Evolutionary conservation across 2,888 invertebrate species (phyloP), one percentile per base, ranked within the genome.

Genomic region (Thereva nobilitata): DNA sequence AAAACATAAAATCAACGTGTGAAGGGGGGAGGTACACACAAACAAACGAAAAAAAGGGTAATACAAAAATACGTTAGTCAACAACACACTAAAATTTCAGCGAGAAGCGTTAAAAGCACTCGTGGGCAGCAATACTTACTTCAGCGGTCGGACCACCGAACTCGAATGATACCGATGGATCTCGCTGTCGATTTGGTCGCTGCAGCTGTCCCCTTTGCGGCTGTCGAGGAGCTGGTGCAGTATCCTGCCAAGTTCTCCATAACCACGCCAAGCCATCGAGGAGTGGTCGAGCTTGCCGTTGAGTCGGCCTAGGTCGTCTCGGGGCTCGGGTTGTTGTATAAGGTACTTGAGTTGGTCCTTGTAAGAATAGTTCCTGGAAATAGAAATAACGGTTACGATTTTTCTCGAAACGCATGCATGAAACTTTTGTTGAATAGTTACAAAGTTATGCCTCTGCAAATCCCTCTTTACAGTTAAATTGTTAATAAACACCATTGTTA

Each of bases 201-300:
- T 42, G 70, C 53, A 4, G 68, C 55, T 34, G 55, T 44, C 23
- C 23, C 23, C 23, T 23, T 23, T 23, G 23, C 23, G 66, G 64
- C n/a, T 83, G 71, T 74, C 73, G 61, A 6, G 79, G 74, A 4
- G 79, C 82, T 8, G 84, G 83, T 3, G 76, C 82, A 8, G 85
- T 85, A 42, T 85, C 84, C 55, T 84, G 80, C 85, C 85, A 85
- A 72, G 84, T 83, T 75, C 84, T 83, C 85, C 85, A 85, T 8
- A 85, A 76, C 85, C 85, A 85, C 34, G 84, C 82, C 54, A 85
- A 74, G n/a, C 85, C 85, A 55, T 85, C 85, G 68, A 85, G 72
- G 54, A 85, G 78, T 4, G 87, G 85, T 70, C 81, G 78, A 76
- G 83, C 71, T 4, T 79, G 76, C 34, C 77, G 72, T 9, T 82